phyloP scores from a whole-genome alignment of 2,113 vertebrate genomes.

The Chlamydotis undulata region DNA sequence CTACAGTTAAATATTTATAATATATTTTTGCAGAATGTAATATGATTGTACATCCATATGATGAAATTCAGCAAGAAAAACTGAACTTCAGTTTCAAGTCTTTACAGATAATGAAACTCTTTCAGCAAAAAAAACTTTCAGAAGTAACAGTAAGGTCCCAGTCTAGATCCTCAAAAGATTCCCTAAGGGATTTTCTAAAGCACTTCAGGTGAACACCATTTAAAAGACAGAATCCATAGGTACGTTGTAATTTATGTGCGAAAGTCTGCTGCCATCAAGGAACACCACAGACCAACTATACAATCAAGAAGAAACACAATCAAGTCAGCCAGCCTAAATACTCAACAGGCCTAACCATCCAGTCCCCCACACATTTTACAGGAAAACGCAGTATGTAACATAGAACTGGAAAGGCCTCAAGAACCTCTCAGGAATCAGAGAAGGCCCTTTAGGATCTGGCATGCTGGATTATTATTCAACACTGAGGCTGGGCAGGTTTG shows the following conservation, averaged over 20 bases:
- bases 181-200: neutral
- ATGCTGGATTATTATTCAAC: neutral
- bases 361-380: neutral
- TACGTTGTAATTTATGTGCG: accelerated
- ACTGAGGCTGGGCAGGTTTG: neutral
- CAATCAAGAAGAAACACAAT: neutral
- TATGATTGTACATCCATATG: neutral
- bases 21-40: neutral
- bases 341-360: neutral
- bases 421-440: neutral
- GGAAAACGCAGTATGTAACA: accelerated
- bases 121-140: neutral
- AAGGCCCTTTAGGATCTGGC: neutral
- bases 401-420: neutral
- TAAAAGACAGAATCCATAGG: neutral
- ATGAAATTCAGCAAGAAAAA: neutral
- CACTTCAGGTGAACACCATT: neutral
- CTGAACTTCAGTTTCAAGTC: neutral
- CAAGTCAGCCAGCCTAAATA: neutral
- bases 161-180: neutral
- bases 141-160: neutral
- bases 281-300: neutral
- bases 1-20: neutral
- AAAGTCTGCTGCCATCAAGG: neutral
- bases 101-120: neutral